A percentile compares a stretch with the other conserved stretches of the same genome.
Conservation (phyloP, 1,140 invertebrate species). For the Anagrus nilaparvatae region DNA sequence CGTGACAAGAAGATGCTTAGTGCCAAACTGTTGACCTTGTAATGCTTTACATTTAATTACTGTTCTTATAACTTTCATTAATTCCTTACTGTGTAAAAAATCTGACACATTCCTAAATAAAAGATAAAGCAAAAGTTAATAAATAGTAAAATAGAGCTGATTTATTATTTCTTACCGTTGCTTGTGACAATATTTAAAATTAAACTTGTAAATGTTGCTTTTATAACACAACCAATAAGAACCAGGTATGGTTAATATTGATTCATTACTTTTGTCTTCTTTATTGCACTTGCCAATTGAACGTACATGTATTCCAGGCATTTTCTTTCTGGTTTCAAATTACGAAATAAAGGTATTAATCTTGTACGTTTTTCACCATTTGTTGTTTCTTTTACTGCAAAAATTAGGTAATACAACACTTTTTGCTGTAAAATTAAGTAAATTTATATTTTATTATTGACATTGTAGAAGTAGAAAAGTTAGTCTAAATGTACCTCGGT, state of each 20-base stretch:
- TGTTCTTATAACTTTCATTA: constrained; percentile 37
- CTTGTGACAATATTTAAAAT: constrained; percentile 19
- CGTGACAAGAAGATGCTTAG: constrained; percentile 34
- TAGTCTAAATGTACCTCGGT: constrained; percentile 36
- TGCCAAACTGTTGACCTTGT: constrained; percentile 37
- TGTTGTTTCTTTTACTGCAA: constrained; percentile 29
- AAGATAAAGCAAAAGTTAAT: no score
- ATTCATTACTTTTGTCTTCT: constrained; percentile 27
- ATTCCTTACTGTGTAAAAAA: constrained; percentile 32
- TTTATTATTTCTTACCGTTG: no score
- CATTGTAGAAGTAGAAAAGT: no score
- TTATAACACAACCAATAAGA: constrained; percentile 40
- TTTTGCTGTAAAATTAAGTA: constrained; percentile 28
- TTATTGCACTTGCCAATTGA: constrained; percentile 33
- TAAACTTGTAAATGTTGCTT: constrained; percentile 39
- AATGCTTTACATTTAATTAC: constrained; percentile 33
- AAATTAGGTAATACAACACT: constrained; percentile 35
- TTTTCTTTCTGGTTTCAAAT: constrained; percentile 37
- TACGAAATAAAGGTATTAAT: constrained; percentile 35
- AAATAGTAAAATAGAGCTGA: no score
- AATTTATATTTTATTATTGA: constrained; percentile 2
- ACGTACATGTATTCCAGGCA: constrained; percentile 43
- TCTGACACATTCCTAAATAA: constrained; percentile 24
- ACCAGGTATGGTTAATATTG: constrained; percentile 34
- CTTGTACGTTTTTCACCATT: constrained; percentile 25